These are phyloP conservation scores for Manis javanica DNA, from an alignment of 2,797 vertebrate species.

Conservation along the genomic window DNA sequence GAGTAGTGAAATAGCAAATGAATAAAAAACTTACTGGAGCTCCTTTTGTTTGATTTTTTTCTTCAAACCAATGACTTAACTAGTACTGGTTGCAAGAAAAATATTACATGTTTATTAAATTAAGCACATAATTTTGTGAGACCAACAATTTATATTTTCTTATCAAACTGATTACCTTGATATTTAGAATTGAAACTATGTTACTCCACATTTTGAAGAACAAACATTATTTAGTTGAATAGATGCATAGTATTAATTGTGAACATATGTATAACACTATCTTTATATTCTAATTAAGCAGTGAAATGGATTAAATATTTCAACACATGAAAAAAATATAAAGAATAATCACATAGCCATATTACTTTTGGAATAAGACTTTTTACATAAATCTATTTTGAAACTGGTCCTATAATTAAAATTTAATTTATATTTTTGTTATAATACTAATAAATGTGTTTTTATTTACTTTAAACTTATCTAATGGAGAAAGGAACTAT, in stretches of 20 bases:
- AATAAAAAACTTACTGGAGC: neutral
- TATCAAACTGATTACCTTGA: neutral
- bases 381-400: neutral
- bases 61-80: neutral
- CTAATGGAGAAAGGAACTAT: neutral
- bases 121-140: neutral
- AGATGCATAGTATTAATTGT: neutral
- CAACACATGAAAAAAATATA: neutral
- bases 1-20: neutral
- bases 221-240: neutral
- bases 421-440: neutral
- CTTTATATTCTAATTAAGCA: neutral
- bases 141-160: neutral
- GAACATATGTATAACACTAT: neutral
- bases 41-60: neutral
- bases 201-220: neutral
- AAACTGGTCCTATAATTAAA: neutral
- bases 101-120: neutral
- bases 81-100: neutral
- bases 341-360: neutral
- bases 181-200: neutral
- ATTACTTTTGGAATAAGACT: neutral
- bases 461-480: neutral
- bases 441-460: neutral
- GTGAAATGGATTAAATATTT: conserved; percentile 33